phyloP scores from a whole-genome alignment of 1,140 invertebrate species.

The Luehdorfia chinensis region DNA sequence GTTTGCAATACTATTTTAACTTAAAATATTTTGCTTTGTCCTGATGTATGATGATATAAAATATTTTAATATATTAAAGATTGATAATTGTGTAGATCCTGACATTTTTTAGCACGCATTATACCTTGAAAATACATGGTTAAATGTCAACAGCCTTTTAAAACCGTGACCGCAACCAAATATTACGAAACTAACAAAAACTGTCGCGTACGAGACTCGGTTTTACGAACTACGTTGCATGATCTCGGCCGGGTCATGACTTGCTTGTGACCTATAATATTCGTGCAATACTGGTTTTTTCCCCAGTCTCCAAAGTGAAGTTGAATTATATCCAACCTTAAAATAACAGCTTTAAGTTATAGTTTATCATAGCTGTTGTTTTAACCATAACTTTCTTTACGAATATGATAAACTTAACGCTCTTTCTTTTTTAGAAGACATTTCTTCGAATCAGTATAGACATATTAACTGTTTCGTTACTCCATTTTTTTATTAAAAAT shows the following conservation, averaged over 20 bases:
- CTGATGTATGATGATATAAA: too few relatives aligned
- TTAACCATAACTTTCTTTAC: slow-evolving; percentile 8
- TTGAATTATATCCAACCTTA: slow-evolving; percentile 29
- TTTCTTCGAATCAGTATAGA: slow-evolving; percentile 6
- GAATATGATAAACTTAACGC: neutral
- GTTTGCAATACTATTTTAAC: too few relatives aligned
- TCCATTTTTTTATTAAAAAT: too few relatives aligned
- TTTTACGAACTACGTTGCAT: slow-evolving; percentile 23
- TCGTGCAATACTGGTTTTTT: slow-evolving; percentile 61
- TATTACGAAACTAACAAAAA: slow-evolving; percentile 32
- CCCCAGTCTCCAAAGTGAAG: slow-evolving; percentile 11
- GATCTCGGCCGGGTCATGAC: slow-evolving; percentile 44
- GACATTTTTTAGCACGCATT: too few relatives aligned
- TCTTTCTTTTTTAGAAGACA: neutral
- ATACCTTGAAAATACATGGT: too few relatives aligned
- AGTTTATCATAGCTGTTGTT: neutral
- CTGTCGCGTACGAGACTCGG: slow-evolving; percentile 1
- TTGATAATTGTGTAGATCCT: too few relatives aligned
- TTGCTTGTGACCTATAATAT: slow-evolving; percentile 57
- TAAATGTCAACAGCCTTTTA: neutral
- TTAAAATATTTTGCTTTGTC: too few relatives aligned
- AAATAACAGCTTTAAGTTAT: neutral
- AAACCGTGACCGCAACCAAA: neutral
- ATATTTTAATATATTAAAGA: too few relatives aligned
- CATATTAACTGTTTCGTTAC: neutral